Conservation (phyloP, 2,113 vertebrate genomes). For the Alces alces region DNA sequence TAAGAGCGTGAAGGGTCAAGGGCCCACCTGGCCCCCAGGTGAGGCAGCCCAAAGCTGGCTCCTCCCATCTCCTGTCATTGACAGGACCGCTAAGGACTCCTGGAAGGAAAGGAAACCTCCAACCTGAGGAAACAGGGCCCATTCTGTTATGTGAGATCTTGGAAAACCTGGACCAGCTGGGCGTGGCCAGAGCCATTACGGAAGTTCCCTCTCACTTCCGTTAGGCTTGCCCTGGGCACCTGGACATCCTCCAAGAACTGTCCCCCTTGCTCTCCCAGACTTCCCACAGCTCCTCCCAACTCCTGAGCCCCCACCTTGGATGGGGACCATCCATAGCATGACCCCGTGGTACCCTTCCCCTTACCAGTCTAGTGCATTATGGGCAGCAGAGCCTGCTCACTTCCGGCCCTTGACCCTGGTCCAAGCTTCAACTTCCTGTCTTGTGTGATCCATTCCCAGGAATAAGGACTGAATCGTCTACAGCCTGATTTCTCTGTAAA, state of each 20-base stretch:
- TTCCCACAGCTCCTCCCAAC: not conserved
- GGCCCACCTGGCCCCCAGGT: not conserved
- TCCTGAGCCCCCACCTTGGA: not conserved
- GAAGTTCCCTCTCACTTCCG: not conserved
- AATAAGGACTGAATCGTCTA: not conserved
- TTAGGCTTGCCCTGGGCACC: not conserved
- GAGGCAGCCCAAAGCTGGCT: not conserved
- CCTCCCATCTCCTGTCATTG: not conserved
- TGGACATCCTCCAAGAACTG: not conserved
- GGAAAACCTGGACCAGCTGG: not conserved
- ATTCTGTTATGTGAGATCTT: not conserved
- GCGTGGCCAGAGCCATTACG: rapidly evolving
- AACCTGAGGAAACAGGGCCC: not conserved
- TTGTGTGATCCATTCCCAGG: not conserved
- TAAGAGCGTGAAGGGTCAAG: not conserved
- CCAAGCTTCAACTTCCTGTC: not conserved
- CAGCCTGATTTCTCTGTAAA: not conserved
- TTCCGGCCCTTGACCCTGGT: not conserved
- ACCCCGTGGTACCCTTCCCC: too few relatives aligned
- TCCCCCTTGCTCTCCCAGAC: not conserved
- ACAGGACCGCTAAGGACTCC: not conserved
- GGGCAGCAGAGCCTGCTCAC: not conserved
- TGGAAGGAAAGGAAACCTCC: not conserved
- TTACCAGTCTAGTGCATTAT: not conserved
- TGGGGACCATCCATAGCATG: not conserved